Evolutionary conservation across 2,113 vertebrate species (phyloP).

Genomic region (Furnarius figulus): DNA sequence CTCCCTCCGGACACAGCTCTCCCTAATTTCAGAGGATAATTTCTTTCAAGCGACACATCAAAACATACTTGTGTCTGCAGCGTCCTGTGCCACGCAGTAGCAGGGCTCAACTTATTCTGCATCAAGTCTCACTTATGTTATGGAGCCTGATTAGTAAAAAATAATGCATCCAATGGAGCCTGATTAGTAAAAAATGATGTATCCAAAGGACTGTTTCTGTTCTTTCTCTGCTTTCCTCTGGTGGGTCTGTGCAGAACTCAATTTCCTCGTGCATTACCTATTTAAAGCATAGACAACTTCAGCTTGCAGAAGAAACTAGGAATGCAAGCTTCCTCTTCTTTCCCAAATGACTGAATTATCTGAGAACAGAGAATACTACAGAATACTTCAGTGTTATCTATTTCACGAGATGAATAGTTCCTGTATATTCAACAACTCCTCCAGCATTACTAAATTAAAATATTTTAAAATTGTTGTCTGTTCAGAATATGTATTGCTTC

Average conservation of each 20-base stretch:
- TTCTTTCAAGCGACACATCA: neutral
- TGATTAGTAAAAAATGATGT: neutral
- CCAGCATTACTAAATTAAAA: neutral
- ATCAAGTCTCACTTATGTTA: neutral
- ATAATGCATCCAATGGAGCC: neutral
- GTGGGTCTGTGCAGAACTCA: neutral
- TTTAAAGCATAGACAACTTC: neutral
- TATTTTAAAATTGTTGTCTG: neutral
- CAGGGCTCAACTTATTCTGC: fast-evolving
- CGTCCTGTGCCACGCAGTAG: fast-evolving
- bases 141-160: neutral
- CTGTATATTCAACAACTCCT: neutral
- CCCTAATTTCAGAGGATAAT: neutral
- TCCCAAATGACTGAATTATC: neutral
- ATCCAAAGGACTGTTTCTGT: neutral
- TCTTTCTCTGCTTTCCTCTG: neutral
- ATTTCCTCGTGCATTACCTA: neutral
- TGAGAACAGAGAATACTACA: neutral
- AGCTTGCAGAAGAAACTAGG: neutral
- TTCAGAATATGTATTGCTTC: neutral
- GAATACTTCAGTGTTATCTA: neutral
- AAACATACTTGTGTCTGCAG: too few relatives aligned
- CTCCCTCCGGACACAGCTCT: too few relatives aligned
- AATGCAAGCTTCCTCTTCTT: neutral
- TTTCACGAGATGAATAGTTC: neutral